Base-by-base conservation (phyloP, 2,888 invertebrate species). In the Boloria euphrosyne region DNA sequence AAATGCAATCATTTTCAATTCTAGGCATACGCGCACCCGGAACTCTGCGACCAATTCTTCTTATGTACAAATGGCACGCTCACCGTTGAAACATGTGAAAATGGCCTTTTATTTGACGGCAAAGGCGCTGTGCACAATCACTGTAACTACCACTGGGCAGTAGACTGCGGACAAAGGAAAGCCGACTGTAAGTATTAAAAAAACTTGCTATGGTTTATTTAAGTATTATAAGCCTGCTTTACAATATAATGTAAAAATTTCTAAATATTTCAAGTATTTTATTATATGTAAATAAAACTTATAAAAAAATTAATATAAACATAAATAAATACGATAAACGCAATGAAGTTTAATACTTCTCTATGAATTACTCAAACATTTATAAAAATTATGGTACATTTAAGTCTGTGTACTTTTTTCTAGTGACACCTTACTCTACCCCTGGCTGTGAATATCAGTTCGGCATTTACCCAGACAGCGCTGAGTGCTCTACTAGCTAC, bases 91-190 rank as follows among this genome's bases (percentile, higher is more conserved):
- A 96, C 95, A 38, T 98, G 98, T 80, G 98, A 97, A 83, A 98
- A 98, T 80, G 98, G 98, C 4, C 93, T 98, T 43, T 93, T 98
- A 51, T 98, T 97, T 82, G 97, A 97, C 83, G 98, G 98, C 66
- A 97, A 97, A 80, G 98, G 98, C 1, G 95, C 95, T 18, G 96
- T 97, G 0, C 96, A 98, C 91, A 95, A 98, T 85, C 97, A 98
- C 90, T 98, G 98, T 94, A 97, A 97, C 93, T 98, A 98, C 90
- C 93, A 97, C 90, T 98, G 98, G 98, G 97, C 96, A 13, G 97
- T 96, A 3, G 94, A 97, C 73, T 98, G 98, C 80, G 97, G 96
- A 59, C 90, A 94, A 64, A 94, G 97, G 76, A 95, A 96, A 82
- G 95, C 95, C 78, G 97, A 97, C 78, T 87, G 97, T 97, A 89